Evolutionary conservation across 2,797 vertebrate genomes (phyloP), one percentile per base, ranked within the genome.

Genomic region (Bryconaethiops microstoma): DNA sequence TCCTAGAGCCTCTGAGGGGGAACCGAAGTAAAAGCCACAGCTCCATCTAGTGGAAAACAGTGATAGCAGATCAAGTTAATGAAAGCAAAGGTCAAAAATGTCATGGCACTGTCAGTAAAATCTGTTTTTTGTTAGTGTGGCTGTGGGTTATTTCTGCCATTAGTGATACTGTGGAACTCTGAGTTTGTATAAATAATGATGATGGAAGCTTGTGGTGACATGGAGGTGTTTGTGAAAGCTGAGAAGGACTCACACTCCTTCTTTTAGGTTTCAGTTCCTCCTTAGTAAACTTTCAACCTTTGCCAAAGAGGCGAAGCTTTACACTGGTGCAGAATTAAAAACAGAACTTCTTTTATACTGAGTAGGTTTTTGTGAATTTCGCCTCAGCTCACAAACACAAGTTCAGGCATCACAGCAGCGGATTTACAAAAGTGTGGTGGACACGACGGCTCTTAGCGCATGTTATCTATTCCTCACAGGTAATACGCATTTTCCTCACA

Each of bases 211-310:
- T 40, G 16, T 76, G 48, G 39, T 65, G 59, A 63, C 23, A 21
- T 25, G 72, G 48, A 72, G 14, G 29, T 70, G 4, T 63, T 6
- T 29, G 1, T 48, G 42, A 75, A 54, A 68, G 23, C 16, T n/a
- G 23, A 60, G 48, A 80, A 74, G 0, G 50, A 40, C 21, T 74
- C 45, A 35, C 83, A 76, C 80, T 76, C 68, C 75, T 72, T 73
- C 48, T 14, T 59, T 68, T 13, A 42, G 17, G 74, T 87, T 86
- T 86, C 84, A 85, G 70, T 88, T 88, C 88, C 86, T 77, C 79
- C 29, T 55, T 0, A 39, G 57, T 29, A 48, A 77, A 60, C 2
- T 6, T 73, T 76, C 10, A 74, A 13, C 64, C 39, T 79, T 35
- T 40, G 35, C 13, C 13, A 50, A 42, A 39, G 52, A 67, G 35